Evolutionary conservation across 2,113 vertebrate species (phyloP).

Genomic region (Ivindomyrus marchei): DNA sequence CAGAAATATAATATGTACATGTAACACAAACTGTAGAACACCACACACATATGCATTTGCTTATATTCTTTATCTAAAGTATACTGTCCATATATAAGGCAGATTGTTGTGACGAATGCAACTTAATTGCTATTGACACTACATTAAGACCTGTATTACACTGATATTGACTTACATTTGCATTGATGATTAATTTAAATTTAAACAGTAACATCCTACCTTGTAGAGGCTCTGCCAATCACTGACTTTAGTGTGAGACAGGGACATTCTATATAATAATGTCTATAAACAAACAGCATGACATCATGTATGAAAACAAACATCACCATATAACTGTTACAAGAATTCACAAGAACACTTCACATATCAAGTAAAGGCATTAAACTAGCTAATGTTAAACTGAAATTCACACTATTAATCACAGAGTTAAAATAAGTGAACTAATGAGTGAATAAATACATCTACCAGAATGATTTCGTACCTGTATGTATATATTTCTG

Average conservation of each 20-base stretch:
- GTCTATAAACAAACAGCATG: conserved; percentile 47
- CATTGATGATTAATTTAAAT: neutral
- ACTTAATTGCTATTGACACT: neutral
- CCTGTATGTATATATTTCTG: no score
- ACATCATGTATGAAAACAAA: neutral
- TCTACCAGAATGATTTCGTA: neutral
- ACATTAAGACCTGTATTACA: neutral
- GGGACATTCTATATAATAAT: conserved; percentile 82
- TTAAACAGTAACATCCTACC: conserved; percentile 37
- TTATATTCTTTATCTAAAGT: neutral
- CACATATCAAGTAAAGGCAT: neutral
- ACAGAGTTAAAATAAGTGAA: neutral
- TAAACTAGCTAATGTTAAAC: neutral
- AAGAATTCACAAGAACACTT: neutral
- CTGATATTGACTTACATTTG: neutral
- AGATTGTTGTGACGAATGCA: neutral
- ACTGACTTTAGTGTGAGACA: conserved; percentile 77
- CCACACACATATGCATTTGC: neutral
- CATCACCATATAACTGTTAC: conserved; percentile 16
- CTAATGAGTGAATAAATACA: neutral
- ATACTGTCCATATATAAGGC: neutral
- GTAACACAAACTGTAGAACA: neutral
- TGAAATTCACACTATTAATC: neutral
- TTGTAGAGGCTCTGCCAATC: conserved; percentile 93
- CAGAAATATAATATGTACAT: neutral